Conservation (phyloP, 2,888 invertebrate species). For the Mayetiola destructor region DNA sequence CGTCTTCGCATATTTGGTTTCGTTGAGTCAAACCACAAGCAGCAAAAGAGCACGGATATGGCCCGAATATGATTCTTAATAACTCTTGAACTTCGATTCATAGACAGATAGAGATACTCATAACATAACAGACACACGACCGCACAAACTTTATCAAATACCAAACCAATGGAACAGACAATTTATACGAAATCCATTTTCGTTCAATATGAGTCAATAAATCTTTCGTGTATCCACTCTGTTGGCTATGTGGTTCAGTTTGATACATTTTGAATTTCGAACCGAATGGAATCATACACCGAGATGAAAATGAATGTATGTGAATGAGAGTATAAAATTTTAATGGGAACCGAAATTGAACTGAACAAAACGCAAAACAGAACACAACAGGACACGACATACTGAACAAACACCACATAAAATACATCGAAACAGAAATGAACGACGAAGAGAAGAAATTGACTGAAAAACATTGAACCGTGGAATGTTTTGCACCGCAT, state of each 20-base stretch:
- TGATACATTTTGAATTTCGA: too few relatives aligned
- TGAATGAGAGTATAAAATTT: background rate
- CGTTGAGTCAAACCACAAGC: background rate
- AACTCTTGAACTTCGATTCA: too few relatives aligned
- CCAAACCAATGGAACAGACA: background rate
- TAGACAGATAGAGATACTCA: too few relatives aligned
- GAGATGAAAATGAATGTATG: background rate
- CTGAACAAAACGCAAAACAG: too few relatives aligned
- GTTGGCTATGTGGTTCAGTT: constrained; percentile 5
- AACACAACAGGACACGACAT: background rate
- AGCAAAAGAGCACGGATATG: constrained; percentile 6
- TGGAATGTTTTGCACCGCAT: too few relatives aligned
- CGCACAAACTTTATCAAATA: background rate
- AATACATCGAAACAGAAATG: background rate
- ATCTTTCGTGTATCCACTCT: constrained; percentile 7
- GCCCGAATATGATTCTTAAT: too few relatives aligned
- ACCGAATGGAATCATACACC: background rate
- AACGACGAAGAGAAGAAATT: too few relatives aligned
- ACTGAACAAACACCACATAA: background rate
- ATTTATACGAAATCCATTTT: constrained; percentile 11
- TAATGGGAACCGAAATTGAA: background rate
- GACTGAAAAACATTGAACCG: too few relatives aligned
- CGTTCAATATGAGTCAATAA: constrained; percentile 11
- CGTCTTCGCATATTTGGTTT: background rate
- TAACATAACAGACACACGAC: too few relatives aligned